Percentiles rank a stretch among this genome's conserved stretches.
These are phyloP conservation scores for Strigops habroptila DNA, from an alignment of 2,113 vertebrate genomes.

Conservation along the genomic window DNA sequence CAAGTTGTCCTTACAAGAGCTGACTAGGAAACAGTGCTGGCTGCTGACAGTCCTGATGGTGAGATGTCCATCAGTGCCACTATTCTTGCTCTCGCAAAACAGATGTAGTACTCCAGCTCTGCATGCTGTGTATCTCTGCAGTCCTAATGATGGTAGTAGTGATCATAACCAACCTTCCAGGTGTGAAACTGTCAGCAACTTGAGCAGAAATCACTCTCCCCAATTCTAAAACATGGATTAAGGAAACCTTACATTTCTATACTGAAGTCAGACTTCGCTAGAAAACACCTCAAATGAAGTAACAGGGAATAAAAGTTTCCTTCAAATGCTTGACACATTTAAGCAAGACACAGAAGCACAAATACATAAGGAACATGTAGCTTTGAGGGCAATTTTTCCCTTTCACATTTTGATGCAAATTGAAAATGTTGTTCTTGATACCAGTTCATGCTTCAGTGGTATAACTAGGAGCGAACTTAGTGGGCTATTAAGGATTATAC, in stretches of 20 bases:
- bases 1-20: background rate
- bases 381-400: background rate
- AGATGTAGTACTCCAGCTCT: background rate
- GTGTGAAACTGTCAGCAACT: background rate
- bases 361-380: background rate
- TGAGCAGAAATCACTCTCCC: background rate
- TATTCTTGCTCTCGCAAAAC: background rate
- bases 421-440: background rate
- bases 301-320: background rate
- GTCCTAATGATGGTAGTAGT: background rate
- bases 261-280: background rate
- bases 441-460: background rate
- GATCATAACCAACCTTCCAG: background rate
- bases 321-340: background rate
- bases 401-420: background rate
- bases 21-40: background rate
- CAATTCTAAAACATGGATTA: background rate
- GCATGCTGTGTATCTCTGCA: background rate
- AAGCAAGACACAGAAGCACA: background rate
- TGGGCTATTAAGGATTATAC: background rate
- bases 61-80: accelerated
- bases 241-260: background rate
- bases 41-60: background rate
- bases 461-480: background rate
- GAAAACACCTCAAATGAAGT: background rate